Conservation (phyloP, 1,140 invertebrate species). For the Caenorhabditis latens region DNA sequence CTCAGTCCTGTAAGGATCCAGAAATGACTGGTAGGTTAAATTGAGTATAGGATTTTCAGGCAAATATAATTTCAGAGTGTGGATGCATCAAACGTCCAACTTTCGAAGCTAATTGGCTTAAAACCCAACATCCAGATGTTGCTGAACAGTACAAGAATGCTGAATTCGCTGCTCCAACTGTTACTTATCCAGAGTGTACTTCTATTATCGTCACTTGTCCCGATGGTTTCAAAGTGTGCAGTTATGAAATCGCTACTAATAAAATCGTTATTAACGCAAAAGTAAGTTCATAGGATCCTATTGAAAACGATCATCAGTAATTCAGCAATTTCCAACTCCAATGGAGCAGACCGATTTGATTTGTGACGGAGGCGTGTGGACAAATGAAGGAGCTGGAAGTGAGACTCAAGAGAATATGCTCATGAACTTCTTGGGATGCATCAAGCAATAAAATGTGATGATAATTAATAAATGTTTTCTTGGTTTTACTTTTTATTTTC, state of each 20-base stretch:
- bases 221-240: not conserved
- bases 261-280: not conserved
- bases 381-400: too few species aligned
- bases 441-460: too few species aligned
- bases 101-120: not conserved
- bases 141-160: not conserved
- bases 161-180: not conserved
- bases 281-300: not conserved
- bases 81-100: not conserved
- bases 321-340: not conserved
- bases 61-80: constrained; percentile 11
- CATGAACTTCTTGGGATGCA: too few species aligned
- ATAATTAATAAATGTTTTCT: too few species aligned
- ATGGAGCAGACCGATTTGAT: too few species aligned
- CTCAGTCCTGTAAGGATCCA: not conserved
- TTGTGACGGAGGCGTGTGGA: too few species aligned
- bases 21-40: not conserved
- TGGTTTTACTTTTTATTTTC: too few species aligned
- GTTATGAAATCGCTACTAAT: not conserved
- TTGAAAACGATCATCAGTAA: too few species aligned
- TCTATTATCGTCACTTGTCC: not conserved
- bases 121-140: not conserved
- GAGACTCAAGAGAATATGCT: too few species aligned
- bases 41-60: not conserved
- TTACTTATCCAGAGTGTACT: not conserved